Conservation (phyloP, 2,797 vertebrate genomes). For the Cynodonichthys magdalenae region DNA sequence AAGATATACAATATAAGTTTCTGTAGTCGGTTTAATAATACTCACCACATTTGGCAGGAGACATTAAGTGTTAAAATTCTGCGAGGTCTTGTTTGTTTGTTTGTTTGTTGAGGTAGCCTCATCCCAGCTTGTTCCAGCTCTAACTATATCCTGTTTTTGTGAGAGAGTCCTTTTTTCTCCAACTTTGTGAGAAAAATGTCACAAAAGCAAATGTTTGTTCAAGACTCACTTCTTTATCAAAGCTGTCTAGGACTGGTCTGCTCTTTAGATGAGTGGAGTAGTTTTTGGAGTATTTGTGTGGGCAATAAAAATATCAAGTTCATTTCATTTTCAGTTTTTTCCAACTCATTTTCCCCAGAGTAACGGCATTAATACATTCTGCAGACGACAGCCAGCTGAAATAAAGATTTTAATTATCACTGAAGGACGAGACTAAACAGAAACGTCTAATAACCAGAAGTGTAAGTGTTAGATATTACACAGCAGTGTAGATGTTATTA, state of each 20-base stretch:
- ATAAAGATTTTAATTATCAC: not conserved
- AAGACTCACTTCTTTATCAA: constrained; percentile 1
- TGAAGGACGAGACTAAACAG: constrained; percentile 12
- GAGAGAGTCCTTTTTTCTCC: constrained; percentile 16
- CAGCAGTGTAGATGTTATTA: not conserved
- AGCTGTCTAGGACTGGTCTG: not conserved
- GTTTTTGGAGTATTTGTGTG: not conserved
- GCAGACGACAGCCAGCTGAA: not conserved
- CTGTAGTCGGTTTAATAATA: not conserved
- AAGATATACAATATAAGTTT: too few species aligned
- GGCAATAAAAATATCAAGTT: not conserved
- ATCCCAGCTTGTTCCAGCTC: constrained; percentile 9
- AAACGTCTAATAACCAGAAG: not conserved
- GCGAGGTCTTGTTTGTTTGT: not conserved
- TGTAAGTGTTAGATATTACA: not conserved
- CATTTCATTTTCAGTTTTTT: not conserved
- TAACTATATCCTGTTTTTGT: constrained; percentile 20
- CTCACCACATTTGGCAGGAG: too few species aligned
- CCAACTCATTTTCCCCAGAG: not conserved
- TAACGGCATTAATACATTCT: constrained; percentile 2
- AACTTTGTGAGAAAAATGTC: constrained; percentile 29
- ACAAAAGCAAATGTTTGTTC: constrained; percentile 8
- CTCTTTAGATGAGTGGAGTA: not conserved
- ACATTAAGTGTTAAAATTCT: not conserved
- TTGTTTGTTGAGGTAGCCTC: constrained; percentile 9